A percentile compares a stretch with the other conserved stretches of the same genome.
Evolutionary conservation across 2,113 vertebrate species (phyloP).

Genomic region (Pteruthius melanotis): DNA sequence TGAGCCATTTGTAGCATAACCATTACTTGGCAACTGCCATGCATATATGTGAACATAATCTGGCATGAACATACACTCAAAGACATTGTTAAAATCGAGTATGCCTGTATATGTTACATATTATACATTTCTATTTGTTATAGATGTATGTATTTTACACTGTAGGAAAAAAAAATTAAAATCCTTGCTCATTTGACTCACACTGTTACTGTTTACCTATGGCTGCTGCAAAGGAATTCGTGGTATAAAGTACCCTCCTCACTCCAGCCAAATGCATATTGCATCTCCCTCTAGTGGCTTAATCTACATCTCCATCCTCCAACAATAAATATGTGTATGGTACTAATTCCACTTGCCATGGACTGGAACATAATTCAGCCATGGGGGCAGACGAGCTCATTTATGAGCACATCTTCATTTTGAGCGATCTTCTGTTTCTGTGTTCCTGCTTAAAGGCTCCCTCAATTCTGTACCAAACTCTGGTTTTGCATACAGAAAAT

Average conservation of each 20-base stretch:
- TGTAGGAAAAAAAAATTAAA: neutral
- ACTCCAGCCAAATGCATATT: constrained; percentile 12
- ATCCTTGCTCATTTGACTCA: neutral
- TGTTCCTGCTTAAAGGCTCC: neutral
- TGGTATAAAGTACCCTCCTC: neutral
- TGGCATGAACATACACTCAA: neutral
- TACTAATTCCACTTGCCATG: neutral
- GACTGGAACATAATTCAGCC: neutral
- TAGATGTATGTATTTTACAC: neutral
- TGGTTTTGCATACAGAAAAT: neutral
- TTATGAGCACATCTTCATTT: neutral
- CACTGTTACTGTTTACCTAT: neutral
- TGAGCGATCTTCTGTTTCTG: neutral
- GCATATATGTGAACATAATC: neutral
- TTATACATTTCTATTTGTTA: neutral
- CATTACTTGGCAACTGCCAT: neutral
- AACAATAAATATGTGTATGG: neutral
- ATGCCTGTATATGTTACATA: neutral
- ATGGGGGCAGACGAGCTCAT: neutral
- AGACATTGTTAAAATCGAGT: neutral
- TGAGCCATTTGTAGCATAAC: neutral
- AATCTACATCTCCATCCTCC: neutral
- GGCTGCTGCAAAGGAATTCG: neutral
- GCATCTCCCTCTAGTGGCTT: constrained; percentile 52
- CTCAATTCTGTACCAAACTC: neutral